These are phyloP conservation scores for Myotis brandtii DNA, from an alignment of 2,113 vertebrate genomes.

Conservation along the genomic window DNA sequence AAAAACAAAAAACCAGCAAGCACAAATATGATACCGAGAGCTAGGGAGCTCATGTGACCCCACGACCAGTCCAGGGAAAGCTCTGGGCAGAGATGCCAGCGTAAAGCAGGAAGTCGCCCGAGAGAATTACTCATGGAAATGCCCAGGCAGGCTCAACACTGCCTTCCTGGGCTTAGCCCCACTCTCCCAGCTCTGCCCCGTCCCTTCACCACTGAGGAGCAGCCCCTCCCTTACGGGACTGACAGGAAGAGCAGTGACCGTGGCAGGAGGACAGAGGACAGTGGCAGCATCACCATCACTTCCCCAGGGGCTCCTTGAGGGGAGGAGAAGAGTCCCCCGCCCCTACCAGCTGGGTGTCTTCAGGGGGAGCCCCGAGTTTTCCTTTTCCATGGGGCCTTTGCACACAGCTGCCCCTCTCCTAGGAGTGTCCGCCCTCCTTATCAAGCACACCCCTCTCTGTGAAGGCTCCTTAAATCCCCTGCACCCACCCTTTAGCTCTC, in stretches of 20 bases:
- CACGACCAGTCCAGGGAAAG: too few relatives aligned
- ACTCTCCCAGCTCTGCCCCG: rapidly evolving
- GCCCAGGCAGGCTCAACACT: not conserved
- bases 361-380: not conserved
- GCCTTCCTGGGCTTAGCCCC: not conserved
- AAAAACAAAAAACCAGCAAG: not conserved
- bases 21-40: not conserved
- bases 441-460: not conserved
- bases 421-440: not conserved
- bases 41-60: not conserved
- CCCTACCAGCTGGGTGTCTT: rapidly evolving
- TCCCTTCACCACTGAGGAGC: not conserved
- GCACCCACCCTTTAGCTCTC: too few relatives aligned
- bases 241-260: rapidly evolving
- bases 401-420: rapidly evolving
- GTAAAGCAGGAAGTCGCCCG: rapidly evolving
- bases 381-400: not conserved
- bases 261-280: not conserved
- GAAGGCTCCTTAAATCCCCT: not conserved
- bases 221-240: rapidly evolving
- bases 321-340: not conserved
- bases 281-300: not conserved
- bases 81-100: not conserved
- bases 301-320: not conserved
- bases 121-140: not conserved